phyloP scores from a whole-genome alignment of 2,113 vertebrate species.

The Macrotis lagotis region DNA sequence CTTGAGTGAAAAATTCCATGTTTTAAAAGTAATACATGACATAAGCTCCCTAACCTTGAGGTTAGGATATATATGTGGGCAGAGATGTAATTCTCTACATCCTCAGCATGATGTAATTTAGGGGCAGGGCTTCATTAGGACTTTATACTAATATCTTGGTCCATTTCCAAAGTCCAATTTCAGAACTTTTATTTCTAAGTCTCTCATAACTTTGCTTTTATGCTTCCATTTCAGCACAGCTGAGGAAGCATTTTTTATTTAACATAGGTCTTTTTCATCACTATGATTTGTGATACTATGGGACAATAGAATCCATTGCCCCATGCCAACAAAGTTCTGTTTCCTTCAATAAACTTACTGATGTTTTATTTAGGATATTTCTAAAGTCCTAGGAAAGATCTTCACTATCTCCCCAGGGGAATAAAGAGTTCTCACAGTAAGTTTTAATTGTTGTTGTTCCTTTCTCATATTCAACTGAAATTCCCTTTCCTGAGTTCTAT shows the following conservation, averaged over 20 bases:
- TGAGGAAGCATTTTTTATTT: slow-evolving; percentile 22
- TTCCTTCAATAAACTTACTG: slow-evolving; percentile 15
- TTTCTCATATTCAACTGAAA: slow-evolving; percentile 16
- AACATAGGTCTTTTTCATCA: background rate
- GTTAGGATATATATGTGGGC: slow-evolving; percentile 9
- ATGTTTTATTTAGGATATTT: slow-evolving; percentile 28
- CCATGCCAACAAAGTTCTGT: background rate
- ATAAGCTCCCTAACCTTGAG: background rate
- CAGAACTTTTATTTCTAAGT: background rate
- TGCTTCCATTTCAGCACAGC: slow-evolving; percentile 12
- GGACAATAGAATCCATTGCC: background rate
- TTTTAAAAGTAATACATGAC: slow-evolving; percentile 16
- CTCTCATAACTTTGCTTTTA: slow-evolving; percentile 6
- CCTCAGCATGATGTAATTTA: background rate
- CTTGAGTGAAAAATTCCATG: slow-evolving; percentile 46
- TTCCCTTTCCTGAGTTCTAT: background rate
- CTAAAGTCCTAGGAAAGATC: background rate
- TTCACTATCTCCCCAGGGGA: background rate
- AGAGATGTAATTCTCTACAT: slow-evolving; percentile 39
- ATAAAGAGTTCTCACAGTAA: background rate
- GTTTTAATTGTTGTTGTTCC: background rate
- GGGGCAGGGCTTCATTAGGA: slow-evolving; percentile 13
- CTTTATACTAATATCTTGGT: slow-evolving; percentile 28
- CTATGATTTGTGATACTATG: background rate
- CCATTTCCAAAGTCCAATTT: slow-evolving; percentile 38